Evolutionary conservation across 2,888 invertebrate species (phyloP).

Genomic region (Ennomos fuscantarius): DNA sequence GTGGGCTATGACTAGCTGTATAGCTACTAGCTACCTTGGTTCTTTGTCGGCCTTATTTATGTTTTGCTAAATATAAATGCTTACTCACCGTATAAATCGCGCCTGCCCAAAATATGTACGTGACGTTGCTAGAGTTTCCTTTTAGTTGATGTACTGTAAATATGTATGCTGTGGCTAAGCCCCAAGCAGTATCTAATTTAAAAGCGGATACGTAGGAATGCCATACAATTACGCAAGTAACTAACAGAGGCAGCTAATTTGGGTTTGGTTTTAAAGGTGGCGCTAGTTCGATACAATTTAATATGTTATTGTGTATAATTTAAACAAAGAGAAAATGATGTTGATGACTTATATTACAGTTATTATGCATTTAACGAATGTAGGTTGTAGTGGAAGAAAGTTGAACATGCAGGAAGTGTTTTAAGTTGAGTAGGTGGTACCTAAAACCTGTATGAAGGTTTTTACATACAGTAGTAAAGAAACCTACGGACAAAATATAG

Average conservation of each 20-base stretch:
- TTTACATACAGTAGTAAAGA: too few species aligned
- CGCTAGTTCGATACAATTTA: slow-evolving; percentile 17
- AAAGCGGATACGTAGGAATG: slow-evolving; percentile 25
- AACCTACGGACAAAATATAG: too few species aligned
- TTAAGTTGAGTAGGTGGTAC: not conserved
- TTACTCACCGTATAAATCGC: too few species aligned
- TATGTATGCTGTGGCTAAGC: not conserved
- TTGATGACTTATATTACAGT: not conserved
- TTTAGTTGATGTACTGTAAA: too few species aligned
- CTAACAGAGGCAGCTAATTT: slow-evolving; percentile 7
- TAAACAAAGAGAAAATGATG: not conserved
- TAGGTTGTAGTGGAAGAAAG: too few species aligned
- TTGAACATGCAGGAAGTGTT: not conserved
- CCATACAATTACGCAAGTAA: slow-evolving; percentile 11
- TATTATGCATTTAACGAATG: not conserved
- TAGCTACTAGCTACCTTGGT: too few species aligned
- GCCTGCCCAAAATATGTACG: too few species aligned
- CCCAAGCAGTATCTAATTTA: slow-evolving; percentile 19
- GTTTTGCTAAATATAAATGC: too few species aligned
- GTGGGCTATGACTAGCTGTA: too few species aligned
- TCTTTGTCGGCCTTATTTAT: too few species aligned
- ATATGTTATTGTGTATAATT: slow-evolving; percentile 12
- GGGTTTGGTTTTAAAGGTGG: slow-evolving; percentile 20
- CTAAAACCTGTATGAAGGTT: too few species aligned
- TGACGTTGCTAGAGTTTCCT: too few species aligned